These are phyloP conservation scores for Callitettix versicolor DNA, from an alignment of 1,140 invertebrate species.

Conservation along the genomic window DNA sequence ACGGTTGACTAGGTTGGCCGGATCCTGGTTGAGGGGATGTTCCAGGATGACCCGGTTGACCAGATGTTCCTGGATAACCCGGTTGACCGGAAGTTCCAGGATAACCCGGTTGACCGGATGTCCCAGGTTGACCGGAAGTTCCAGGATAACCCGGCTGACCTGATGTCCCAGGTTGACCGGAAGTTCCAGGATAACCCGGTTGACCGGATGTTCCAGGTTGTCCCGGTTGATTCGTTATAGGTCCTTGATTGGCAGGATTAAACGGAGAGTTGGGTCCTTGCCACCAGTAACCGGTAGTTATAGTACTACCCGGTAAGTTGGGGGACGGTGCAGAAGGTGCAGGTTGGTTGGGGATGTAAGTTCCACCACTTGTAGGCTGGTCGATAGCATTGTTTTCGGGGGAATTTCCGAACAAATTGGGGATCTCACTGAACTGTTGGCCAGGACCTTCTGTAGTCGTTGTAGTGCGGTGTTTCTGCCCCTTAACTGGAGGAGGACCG, in stretches of 20 bases:
- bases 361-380: not conserved
- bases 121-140: not conserved
- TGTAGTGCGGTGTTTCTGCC: slow-evolving; percentile 5
- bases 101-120: not conserved
- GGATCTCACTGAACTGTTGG: slow-evolving; percentile 5
- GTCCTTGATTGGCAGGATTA: slow-evolving; percentile 1
- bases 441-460: slow-evolving; percentile 4
- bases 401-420: not conserved
- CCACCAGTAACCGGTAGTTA: slow-evolving; percentile 12
- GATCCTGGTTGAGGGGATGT: not conserved
- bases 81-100: not conserved
- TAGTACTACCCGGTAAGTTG: not conserved
- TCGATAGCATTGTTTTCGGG: not conserved
- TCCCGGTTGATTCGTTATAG: not conserved
- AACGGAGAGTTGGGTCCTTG: slow-evolving; percentile 9
- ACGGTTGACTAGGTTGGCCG: not conserved
- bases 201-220: not conserved
- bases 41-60: not conserved
- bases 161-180: not conserved
- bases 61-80: not conserved
- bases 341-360: not conserved
- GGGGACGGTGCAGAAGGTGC: not conserved
- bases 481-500: slow-evolving; percentile 5
- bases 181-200: not conserved
- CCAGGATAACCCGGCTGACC: not conserved